These are phyloP conservation scores for Papilio gigon DNA, from an alignment of 2,888 invertebrate species.

Conservation along the genomic window DNA sequence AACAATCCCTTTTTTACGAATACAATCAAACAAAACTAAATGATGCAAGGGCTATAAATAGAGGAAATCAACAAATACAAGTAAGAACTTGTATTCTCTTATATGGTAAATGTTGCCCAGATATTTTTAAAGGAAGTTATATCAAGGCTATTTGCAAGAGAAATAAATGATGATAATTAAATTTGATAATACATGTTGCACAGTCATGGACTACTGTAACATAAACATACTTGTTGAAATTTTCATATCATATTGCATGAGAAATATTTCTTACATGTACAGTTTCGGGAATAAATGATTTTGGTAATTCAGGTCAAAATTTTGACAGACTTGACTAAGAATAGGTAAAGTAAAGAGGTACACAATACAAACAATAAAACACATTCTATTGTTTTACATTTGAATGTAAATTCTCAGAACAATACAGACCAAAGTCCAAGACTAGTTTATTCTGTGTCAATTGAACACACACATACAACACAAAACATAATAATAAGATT, in stretches of 20 bases:
- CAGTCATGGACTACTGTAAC: neutral
- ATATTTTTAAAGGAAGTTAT: constrained; percentile 1
- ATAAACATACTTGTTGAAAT: neutral
- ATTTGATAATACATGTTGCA: neutral
- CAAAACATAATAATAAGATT: neutral
- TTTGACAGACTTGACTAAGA: no score
- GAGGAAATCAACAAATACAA: neutral
- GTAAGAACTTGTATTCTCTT: no score
- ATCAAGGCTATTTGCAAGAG: constrained; percentile 9
- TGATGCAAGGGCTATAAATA: constrained; percentile 1
- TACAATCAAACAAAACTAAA: no score
- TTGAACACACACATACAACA: no score
- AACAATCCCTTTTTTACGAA: no score
- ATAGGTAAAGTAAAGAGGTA: neutral
- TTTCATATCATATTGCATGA: neutral
- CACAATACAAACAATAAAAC: neutral
- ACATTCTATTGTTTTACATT: constrained; percentile 1
- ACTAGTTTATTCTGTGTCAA: neutral
- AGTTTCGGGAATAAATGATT: no score
- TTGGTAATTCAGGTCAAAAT: no score
- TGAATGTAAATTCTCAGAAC: constrained; percentile 8
- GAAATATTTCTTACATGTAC: neutral
- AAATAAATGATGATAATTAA: neutral
- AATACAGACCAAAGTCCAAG: neutral
- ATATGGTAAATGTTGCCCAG: neutral